A percentile compares a stretch with the other conserved stretches of the same genome.
Conservation (phyloP, 2,888 invertebrate species). For the Leptinotarsa haldemani region DNA sequence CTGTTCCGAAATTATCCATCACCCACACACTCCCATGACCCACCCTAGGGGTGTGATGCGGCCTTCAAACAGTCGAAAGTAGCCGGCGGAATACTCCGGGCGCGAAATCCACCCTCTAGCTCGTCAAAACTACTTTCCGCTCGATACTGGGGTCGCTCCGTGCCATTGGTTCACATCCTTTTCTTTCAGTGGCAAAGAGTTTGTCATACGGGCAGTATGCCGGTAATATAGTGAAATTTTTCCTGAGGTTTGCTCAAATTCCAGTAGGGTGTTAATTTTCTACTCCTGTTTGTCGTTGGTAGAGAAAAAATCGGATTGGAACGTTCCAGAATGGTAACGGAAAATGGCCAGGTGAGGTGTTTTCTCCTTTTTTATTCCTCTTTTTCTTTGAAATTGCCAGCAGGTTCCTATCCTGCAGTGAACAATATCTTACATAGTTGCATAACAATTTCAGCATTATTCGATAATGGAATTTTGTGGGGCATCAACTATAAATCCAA, state of each 20-base stretch:
- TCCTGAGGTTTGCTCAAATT: constrained; percentile 49
- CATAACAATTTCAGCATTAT: too few species aligned
- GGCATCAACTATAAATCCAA: not conserved
- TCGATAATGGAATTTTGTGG: too few species aligned
- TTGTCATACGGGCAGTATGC: constrained; percentile 58
- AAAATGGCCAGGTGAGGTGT: constrained; percentile 63
- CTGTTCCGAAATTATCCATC: constrained; percentile 21
- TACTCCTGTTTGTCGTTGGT: constrained; percentile 31
- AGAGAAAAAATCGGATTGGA: constrained; percentile 30
- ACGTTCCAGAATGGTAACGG: constrained; percentile 61
- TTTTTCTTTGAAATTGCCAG: not conserved
- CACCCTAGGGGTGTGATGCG: constrained; percentile 5
- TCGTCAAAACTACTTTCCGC: constrained; percentile 63
- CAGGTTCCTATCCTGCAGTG: not conserved
- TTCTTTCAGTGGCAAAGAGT: constrained; percentile 55
- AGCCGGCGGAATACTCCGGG: constrained; percentile 25
- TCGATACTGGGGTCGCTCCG: constrained; percentile 64
- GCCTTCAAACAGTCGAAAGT: constrained; percentile 13
- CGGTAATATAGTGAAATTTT: constrained; percentile 54
- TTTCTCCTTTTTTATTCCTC: not conserved
- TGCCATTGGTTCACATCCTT: constrained; percentile 58
- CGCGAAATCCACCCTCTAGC: constrained; percentile 22
- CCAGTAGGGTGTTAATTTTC: constrained; percentile 29
- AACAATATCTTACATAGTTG: too few species aligned
- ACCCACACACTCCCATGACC: not conserved